Evolutionary conservation across 2,797 vertebrate species (phyloP), one percentile per base, ranked within the genome.

Genomic region (Spea hammondii): DNA sequence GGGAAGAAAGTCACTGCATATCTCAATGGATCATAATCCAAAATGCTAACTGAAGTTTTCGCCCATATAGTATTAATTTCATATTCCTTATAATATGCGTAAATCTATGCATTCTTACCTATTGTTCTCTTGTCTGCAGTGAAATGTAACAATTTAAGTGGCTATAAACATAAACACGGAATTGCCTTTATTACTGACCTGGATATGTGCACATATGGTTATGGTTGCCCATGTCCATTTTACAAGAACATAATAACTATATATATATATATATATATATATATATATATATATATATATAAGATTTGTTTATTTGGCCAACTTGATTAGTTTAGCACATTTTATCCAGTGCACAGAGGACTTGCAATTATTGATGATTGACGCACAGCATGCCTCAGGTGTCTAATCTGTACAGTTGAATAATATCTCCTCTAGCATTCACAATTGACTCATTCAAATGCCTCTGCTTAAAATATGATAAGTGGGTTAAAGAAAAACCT

Each of bases 291-390:
- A 32, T 67, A 79, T 73, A 62, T 62, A 32, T 17, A 17, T 48
- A 32, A 17, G 17, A 17, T 17, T 17, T 73, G 70, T 73, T 79
- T 72, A 45, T 69, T 51, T 60, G 65, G 14, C 59, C 49, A 73
- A 51, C 51, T 3, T 67, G 64, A 73, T 72, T 79, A 72, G 54
- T 13, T 68, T 53, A 73, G 72, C 71, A 14, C 67, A 67, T 79
- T 79, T 68, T 59, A 72, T 72, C n/a, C 77, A 50, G 14, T 62
- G 53, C 13, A 60, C 14, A 79, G 44, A 44, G 48, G 13, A 8
- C 55, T 53, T 68, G 71, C 65, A 79, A 64, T 79, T 79, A 51
- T 74, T 74, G 48, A 74, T 79, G 71, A 79, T 10, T 79, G 71
- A 69, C 65, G 9, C 47, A 69, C 65, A 69, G 71, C 71, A 60